Percentiles rank a stretch among this genome's conserved stretches.
Evolutionary conservation across 2,113 vertebrate genomes (phyloP).

Genomic region (Saccopteryx bilineata): DNA sequence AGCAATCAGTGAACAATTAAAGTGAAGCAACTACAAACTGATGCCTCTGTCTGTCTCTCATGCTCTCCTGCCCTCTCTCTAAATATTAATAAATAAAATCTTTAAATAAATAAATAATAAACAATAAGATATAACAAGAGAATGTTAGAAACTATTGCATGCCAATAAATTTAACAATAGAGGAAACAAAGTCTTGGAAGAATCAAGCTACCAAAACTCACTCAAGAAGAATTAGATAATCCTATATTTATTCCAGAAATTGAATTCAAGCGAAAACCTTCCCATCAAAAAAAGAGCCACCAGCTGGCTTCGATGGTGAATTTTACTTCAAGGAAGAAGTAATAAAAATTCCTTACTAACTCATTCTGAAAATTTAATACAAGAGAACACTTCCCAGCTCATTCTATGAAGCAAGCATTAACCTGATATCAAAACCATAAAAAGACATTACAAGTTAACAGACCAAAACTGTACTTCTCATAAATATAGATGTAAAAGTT

Average conservation of each 20-base stretch:
- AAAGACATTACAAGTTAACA: neutral
- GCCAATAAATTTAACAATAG: neutral
- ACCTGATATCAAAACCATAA: neutral
- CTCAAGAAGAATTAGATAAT: conserved; percentile 31
- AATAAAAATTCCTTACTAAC: neutral
- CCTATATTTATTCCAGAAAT: neutral
- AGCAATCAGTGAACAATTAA: no score
- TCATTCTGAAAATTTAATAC: neutral
- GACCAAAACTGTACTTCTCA: neutral
- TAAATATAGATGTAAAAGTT: neutral
- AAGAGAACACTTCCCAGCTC: neutral
- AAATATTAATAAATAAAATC: no score
- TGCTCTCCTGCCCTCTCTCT: no score
- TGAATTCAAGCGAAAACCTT: neutral
- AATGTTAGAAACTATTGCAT: neutral
- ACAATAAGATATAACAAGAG: neutral
- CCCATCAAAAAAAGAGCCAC: neutral
- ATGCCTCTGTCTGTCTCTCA: no score
- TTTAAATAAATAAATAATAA: neutral
- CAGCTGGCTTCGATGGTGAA: neutral
- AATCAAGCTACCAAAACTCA: conserved; percentile 15
- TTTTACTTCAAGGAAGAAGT: conserved; percentile 24
- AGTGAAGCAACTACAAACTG: no score
- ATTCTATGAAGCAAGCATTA: neutral
- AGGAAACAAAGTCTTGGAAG: neutral